Percentiles rank a stretch among this genome's conserved stretches.
Conservation (phyloP, 2,113 vertebrate species). For the Eubucco bourcierii region DNA sequence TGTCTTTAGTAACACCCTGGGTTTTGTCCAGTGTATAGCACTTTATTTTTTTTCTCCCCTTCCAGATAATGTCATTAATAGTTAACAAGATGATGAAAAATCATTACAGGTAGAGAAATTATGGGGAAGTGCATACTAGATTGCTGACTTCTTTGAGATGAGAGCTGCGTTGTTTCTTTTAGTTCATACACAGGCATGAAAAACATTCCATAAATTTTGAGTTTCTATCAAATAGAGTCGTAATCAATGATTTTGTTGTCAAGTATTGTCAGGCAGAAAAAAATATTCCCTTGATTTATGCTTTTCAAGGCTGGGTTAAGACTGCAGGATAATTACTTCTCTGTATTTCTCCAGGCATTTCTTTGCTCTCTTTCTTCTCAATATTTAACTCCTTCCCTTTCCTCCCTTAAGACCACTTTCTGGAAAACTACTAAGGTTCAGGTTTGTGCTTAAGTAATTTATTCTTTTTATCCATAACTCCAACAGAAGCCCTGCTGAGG, state of each 20-base stretch:
- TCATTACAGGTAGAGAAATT: neutral
- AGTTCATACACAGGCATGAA: neutral
- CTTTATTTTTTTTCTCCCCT: neutral
- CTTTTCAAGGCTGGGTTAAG: neutral
- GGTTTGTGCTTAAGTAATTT: neutral
- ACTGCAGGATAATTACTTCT: neutral
- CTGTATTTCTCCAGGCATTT: neutral
- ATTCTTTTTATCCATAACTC: neutral
- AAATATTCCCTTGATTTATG: neutral
- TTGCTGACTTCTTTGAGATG: neutral
- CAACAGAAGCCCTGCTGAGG: neutral
- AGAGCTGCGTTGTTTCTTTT: neutral
- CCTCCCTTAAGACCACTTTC: neutral
- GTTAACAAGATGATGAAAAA: slow-evolving; percentile 3
- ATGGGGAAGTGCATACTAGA: neutral
- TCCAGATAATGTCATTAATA: neutral
- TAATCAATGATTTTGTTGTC: neutral
- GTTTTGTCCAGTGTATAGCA: neutral
- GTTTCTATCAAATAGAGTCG: slow-evolving; percentile 15
- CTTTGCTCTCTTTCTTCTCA: neutral
- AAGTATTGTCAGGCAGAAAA: neutral
- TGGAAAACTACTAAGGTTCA: neutral
- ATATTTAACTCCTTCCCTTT: neutral
- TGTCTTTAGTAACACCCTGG: neutral
- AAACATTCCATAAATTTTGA: neutral